Base-by-base conservation (phyloP, 2,888 invertebrate species). In the Timema podura region DNA sequence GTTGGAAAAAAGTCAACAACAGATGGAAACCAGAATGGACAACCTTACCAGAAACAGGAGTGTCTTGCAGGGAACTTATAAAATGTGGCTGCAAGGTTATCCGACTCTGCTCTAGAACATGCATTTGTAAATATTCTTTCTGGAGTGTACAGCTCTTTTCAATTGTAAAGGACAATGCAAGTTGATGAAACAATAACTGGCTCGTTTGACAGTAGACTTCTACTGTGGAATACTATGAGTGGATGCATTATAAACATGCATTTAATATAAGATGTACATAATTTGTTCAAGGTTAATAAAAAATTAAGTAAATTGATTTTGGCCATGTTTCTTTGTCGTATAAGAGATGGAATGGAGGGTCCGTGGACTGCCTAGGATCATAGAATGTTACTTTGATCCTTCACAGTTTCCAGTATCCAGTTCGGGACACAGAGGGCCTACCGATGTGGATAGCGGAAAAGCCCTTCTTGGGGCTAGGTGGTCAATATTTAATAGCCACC, bases 31-130 rank as follows among this genome's bases (percentile, higher is more conserved):
- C 57, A 57, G 15, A n/a, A n/a, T 57, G 57, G 57, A 57, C 57
- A n/a, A n/a, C 13, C 15, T n/a, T 57, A 57, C 57, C 57, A n/a
- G 15, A 57, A 30, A 30, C 57, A n/a, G 57, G 9, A n/a, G 57
- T 57, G 57, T n/a, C 57, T 57, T 57, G 57, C 57, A 57, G 57
- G 30, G n/a, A 13, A 57, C 57, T 57, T n/a, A 57, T 57, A 15
- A 57, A 8, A 57, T n/a, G 57, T n/a, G 57, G 57, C 57, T 57
- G 15, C 57, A 57, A 57, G 15, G 15, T n/a, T 57, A 57, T 11
- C 57, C n/a, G 15, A 54, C 57, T 13, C 9, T 13, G 9, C 57
- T 57, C 57, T 57, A 57, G 57, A 57, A 57, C 57, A 57, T 57
- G 57, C 1, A 9, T 57, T 57, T 57, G 57, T 57, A 57, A 30